Conservation (phyloP, 2,888 invertebrate genomes). For the Thysanoteuthis rhombus region DNA sequence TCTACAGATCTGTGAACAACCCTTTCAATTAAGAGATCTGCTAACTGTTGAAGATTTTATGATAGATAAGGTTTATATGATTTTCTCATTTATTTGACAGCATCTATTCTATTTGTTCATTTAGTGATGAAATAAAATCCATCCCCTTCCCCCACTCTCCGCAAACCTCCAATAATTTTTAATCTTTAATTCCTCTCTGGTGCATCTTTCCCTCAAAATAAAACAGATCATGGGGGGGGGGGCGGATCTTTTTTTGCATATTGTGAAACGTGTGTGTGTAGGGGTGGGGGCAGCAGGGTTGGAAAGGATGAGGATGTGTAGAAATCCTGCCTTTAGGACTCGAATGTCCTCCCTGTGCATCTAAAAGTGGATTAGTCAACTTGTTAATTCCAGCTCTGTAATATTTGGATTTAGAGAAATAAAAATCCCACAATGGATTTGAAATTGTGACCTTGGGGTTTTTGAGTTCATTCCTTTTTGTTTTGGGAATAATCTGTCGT, state of each 20-base stretch:
- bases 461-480: not conserved
- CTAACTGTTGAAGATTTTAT: no score
- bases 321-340: not conserved
- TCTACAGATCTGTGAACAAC: no score
- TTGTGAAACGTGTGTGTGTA: not conserved
- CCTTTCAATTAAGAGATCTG: no score
- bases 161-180: not conserved
- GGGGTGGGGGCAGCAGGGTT: not conserved
- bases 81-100: no score
- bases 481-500: not conserved
- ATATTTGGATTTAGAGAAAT: slow-evolving; percentile 12
- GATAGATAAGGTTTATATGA: no score
- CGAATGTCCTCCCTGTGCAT: not conserved
- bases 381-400: not conserved
- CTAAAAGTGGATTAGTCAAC: not conserved
- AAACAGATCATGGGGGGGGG: not conserved
- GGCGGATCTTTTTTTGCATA: not conserved
- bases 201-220: not conserved
- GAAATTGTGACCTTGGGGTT: not conserved
- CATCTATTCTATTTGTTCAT: no score
- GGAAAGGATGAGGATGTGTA: no score
- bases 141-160: no score
- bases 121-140: not conserved
- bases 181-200: not conserved
- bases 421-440: not conserved